These are phyloP conservation scores for Coelogynopora nodosa DNA, from an alignment of 2,888 invertebrate genomes.

Conservation along the genomic window DNA sequence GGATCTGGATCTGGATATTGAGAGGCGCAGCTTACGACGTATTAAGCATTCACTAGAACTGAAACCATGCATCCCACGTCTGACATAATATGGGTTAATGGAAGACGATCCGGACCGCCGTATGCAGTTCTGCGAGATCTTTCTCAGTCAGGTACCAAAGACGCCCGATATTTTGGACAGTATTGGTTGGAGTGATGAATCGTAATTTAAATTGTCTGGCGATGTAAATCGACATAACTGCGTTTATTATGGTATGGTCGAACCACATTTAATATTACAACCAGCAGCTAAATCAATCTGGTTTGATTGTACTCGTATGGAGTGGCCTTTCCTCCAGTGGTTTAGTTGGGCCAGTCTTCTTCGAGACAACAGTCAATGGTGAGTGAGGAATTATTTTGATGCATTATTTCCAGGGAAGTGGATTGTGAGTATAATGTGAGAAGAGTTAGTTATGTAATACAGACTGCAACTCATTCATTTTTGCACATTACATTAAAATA, in stretches of 20 bases:
- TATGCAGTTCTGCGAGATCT: background rate
- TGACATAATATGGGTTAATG: background rate
- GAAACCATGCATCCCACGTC: background rate
- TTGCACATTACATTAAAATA: too few relatives aligned
- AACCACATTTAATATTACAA: background rate
- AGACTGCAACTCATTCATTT: too few relatives aligned
- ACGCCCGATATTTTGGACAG: background rate
- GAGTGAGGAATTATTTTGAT: too few relatives aligned
- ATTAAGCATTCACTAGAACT: background rate
- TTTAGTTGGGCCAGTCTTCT: conserved; percentile 19
- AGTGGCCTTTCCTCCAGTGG: conserved; percentile 20
- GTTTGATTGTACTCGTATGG: conserved; percentile 13
- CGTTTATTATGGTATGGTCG: background rate
- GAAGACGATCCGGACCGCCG: background rate
- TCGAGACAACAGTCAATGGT: background rate
- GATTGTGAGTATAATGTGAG: too few relatives aligned
- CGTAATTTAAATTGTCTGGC: conserved; percentile 13
- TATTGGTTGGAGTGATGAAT: background rate
- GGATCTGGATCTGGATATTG: background rate
- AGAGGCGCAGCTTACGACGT: background rate
- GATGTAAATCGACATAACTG: background rate
- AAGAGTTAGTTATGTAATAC: too few relatives aligned
- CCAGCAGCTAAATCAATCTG: conserved; percentile 28
- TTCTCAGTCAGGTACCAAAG: background rate
- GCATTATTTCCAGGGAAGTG: too few relatives aligned